Conservation (phyloP, 2,888 invertebrate genomes). For the Stegophylla sp. region DNA sequence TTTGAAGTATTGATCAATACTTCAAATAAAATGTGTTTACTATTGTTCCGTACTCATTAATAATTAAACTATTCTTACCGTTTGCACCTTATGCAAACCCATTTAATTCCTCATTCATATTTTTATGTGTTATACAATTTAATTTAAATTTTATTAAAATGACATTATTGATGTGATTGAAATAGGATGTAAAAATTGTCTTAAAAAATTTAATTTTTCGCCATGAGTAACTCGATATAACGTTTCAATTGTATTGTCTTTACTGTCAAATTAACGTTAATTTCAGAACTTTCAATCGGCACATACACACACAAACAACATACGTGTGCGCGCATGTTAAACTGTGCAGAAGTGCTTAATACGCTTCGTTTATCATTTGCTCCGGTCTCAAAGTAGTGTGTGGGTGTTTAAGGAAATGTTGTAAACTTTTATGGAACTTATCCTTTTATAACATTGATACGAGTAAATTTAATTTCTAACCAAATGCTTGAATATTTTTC, state of each 20-base stretch:
- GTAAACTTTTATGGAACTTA: neutral
- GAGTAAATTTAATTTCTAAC: slow-evolving; percentile 2
- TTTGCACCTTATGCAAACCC: too few species aligned
- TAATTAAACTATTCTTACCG: too few species aligned
- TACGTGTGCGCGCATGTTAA: neutral
- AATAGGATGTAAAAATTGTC: too few species aligned
- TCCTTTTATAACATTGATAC: neutral
- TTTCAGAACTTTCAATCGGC: slow-evolving; percentile 33
- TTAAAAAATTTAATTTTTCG: too few species aligned
- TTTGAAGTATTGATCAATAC: too few species aligned
- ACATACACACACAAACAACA: neutral
- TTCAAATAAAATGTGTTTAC: too few species aligned
- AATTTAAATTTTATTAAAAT: too few species aligned
- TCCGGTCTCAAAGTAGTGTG: neutral
- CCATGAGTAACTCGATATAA: neutral
- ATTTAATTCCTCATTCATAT: too few species aligned
- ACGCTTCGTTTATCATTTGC: slow-evolving; percentile 22
- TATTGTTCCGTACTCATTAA: too few species aligned
- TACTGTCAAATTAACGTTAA: slow-evolving; percentile 38
- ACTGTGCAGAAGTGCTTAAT: slow-evolving; percentile 26
- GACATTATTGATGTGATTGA: too few species aligned
- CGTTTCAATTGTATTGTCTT: slow-evolving; percentile 23
- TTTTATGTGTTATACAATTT: too few species aligned
- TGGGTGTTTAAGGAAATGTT: slow-evolving; percentile 16
- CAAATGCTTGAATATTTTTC: too few species aligned